Conservation (phyloP, 2,797 vertebrate species). For the Peromyscus melanophrys region DNA sequence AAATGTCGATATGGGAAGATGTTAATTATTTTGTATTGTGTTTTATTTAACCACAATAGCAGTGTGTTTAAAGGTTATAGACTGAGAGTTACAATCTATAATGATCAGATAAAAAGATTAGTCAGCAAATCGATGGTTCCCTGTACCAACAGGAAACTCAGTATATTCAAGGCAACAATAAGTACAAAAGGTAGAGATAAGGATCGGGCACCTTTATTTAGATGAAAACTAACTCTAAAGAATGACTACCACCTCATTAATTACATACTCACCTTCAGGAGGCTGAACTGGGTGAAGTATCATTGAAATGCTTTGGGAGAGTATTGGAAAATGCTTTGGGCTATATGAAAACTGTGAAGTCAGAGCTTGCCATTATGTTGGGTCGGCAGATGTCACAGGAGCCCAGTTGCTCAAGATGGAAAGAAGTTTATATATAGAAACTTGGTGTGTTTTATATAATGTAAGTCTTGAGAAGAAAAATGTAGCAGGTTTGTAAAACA, state of each 20-base stretch:
- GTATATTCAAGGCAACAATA: conserved; percentile 86
- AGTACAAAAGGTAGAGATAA: conserved; percentile 88
- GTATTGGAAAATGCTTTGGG: conserved; percentile 71
- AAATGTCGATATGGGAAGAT: conserved; percentile 80
- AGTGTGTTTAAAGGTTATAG: conserved; percentile 89
- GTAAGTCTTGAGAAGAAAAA: conserved; percentile 26
- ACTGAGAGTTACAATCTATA: conserved; percentile 88
- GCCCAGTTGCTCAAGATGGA: conserved; percentile 29
- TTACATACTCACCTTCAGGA: conserved; percentile 85
- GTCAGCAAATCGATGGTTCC: conserved; percentile 89
- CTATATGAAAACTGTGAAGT: conserved; percentile 55
- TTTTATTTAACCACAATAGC: conserved; percentile 88
- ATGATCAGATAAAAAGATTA: conserved; percentile 90
- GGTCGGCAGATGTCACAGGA: conserved; percentile 61
- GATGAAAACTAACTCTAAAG: conserved; percentile 88
- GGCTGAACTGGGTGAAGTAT: conserved; percentile 68
- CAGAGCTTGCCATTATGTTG: not conserved
- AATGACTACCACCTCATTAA: conserved; percentile 86
- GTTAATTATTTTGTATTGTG: conserved; percentile 87
- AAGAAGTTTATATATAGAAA: not conserved
- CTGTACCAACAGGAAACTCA: conserved; percentile 86
- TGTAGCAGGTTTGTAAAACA: not conserved
- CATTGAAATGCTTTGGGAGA: conserved; percentile 76
- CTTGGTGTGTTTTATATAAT: not conserved
- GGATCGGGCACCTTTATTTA: conserved; percentile 87